Evolutionary conservation across 2,797 vertebrate genomes (phyloP).

Genomic region (Brachymystax lenok): DNA sequence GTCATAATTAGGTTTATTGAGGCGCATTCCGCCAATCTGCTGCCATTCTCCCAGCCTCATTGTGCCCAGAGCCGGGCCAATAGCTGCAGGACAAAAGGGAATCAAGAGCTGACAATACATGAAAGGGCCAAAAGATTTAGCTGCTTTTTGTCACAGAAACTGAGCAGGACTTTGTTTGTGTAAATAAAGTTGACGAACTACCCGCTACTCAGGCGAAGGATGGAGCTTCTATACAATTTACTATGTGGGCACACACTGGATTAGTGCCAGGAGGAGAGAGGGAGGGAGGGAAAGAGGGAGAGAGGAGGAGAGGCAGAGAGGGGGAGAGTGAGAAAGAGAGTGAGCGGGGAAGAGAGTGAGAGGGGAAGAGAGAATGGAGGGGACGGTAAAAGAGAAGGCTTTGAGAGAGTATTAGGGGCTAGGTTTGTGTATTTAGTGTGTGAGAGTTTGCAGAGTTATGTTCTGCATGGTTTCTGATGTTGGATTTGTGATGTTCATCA

Average conservation of each 20-base stretch:
- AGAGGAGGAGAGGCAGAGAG: constrained; percentile 17
- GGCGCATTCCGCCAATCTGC: constrained; percentile 98
- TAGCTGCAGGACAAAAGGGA: constrained; percentile 93
- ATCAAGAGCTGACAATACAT: constrained; percentile 95
- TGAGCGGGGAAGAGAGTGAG: constrained; percentile 46
- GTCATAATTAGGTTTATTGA: constrained; percentile 99
- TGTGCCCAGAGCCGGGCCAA: constrained; percentile 90
- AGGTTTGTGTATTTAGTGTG: constrained; percentile 11
- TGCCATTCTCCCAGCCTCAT: constrained; percentile 93
- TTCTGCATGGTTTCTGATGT: background rate
- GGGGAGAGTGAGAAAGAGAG: constrained; percentile 30
- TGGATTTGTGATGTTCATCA: constrained; percentile 1
- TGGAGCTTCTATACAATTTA: constrained; percentile 87
- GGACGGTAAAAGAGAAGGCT: background rate
- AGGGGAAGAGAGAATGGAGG: background rate
- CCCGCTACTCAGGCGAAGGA: constrained; percentile 82
- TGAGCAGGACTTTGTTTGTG: constrained; percentile 94
- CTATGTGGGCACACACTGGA: constrained; percentile 85
- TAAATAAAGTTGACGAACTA: constrained; percentile 93
- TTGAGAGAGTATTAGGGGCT: background rate
- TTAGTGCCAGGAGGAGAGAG: constrained; percentile 54
- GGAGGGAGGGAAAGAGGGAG: background rate
- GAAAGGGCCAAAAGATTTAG: constrained; percentile 97
- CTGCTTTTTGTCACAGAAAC: constrained; percentile 97
- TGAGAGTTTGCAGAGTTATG: background rate